Conservation (phyloP, 2,888 invertebrate species). For the Yponomeuta cagnagella region DNA sequence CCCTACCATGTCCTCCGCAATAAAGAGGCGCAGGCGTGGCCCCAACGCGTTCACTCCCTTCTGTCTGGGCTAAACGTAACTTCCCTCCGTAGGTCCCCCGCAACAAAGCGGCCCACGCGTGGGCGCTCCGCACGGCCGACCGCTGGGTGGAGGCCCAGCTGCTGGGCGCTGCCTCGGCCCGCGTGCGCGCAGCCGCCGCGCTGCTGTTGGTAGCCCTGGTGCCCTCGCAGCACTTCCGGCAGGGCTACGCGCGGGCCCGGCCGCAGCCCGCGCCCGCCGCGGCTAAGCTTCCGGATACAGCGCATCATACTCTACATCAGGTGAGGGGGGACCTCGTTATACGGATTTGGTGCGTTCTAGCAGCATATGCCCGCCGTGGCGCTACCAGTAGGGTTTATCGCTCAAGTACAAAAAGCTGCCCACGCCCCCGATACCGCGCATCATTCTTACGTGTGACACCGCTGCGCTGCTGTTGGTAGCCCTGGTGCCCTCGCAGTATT, state of each 20-base stretch:
- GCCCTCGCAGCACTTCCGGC: slow-evolving; percentile 92
- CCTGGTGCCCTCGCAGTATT: too few relatives aligned
- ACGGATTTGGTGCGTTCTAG: neutral
- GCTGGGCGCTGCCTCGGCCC: slow-evolving; percentile 87
- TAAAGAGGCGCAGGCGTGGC: too few relatives aligned
- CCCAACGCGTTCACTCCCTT: too few relatives aligned
- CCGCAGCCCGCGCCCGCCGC: slow-evolving; percentile 63
- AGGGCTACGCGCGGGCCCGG: slow-evolving; percentile 84
- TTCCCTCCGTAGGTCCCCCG: slow-evolving; percentile 76
- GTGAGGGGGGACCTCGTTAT: slow-evolving; percentile 25
- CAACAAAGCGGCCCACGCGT: slow-evolving; percentile 92
- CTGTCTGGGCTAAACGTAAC: neutral
- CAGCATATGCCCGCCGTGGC: too few relatives aligned
- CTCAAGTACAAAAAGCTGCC: too few relatives aligned
- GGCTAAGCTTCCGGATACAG: slow-evolving; percentile 62
- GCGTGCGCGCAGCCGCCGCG: slow-evolving; percentile 91
- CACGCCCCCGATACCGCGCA: too few relatives aligned
- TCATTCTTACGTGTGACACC: too few relatives aligned
- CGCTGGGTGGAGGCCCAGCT: slow-evolving; percentile 94
- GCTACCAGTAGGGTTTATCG: too few relatives aligned
- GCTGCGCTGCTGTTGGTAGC: too few relatives aligned
- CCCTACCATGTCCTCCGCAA: too few relatives aligned
- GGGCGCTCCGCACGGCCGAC: slow-evolving; percentile 94
- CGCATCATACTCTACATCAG: slow-evolving; percentile 75
- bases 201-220: slow-evolving; percentile 92